phyloP scores from a whole-genome alignment of 2,797 vertebrate genomes.

The Silurus lanzhouensis region DNA sequence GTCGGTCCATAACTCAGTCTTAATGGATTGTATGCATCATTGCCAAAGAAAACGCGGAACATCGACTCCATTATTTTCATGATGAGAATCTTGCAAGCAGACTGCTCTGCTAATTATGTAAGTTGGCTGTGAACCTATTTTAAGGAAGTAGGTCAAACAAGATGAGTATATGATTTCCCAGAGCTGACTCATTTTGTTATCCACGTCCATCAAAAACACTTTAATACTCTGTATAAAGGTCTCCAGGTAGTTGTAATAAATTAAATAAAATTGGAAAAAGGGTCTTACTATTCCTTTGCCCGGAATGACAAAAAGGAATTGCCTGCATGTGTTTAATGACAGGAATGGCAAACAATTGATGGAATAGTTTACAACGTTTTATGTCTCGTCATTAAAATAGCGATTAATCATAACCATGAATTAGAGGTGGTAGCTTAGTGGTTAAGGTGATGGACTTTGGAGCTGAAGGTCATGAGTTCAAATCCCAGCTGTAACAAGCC shows the following conservation, averaged over 20 bases:
- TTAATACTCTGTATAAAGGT: slow-evolving; percentile 52
- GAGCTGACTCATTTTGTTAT: slow-evolving; percentile 57
- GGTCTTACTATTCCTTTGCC: background rate
- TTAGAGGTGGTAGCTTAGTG: too few relatives aligned
- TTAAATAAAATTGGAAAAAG: background rate
- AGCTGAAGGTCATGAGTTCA: too few relatives aligned
- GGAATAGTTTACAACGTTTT: background rate
- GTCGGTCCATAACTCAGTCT: background rate
- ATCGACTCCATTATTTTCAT: slow-evolving; percentile 21
- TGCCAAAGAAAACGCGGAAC: background rate
- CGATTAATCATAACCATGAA: too few relatives aligned
- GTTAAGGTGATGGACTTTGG: too few relatives aligned
- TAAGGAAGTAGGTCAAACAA: slow-evolving; percentile 65
- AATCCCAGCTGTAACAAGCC: too few relatives aligned
- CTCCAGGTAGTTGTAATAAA: slow-evolving; percentile 47
- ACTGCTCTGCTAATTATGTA: slow-evolving; percentile 56
- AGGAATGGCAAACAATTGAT: background rate
- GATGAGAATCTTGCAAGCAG: slow-evolving; percentile 35
- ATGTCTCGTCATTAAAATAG: too few relatives aligned
- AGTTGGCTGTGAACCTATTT: slow-evolving; percentile 61
- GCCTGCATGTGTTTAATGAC: background rate
- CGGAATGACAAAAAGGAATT: background rate
- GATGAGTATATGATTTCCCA: slow-evolving; percentile 52
- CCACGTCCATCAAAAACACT: slow-evolving; percentile 58
- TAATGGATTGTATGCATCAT: background rate